Percentiles rank a stretch among this genome's conserved stretches.
These are phyloP conservation scores for Nemapogon koenigi DNA, from an alignment of 2,888 invertebrate genomes.

Conservation along the genomic window DNA sequence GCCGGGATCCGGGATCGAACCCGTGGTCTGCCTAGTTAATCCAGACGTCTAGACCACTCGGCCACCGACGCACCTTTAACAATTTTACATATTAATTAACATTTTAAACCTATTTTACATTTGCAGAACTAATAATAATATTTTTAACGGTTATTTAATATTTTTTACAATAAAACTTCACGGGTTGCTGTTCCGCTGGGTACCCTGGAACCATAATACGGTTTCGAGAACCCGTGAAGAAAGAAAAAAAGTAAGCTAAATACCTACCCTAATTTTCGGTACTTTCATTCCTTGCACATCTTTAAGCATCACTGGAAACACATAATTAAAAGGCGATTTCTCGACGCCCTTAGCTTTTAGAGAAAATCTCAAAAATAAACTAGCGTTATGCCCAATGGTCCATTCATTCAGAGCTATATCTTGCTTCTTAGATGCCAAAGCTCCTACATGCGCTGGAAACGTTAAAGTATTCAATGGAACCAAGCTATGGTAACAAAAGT, in stretches of 20 bases:
- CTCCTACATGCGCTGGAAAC: constrained; percentile 24
- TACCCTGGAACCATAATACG: no score
- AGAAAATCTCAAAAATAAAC: constrained; percentile 49
- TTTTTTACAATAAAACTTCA: no score
- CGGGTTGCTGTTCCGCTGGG: no score
- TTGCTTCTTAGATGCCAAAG: constrained; percentile 33
- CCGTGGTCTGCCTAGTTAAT: no score
- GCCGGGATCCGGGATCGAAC: no score
- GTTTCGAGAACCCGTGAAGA: no score
- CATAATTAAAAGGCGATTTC: constrained; percentile 69
- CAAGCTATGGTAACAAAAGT: constrained; percentile 66
- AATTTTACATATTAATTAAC: no score
- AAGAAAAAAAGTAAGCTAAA: not conserved
- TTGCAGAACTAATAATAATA: no score
- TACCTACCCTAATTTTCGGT: constrained; percentile 64
- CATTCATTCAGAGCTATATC: constrained; percentile 27
- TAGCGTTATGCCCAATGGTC: constrained; percentile 26
- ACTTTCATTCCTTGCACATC: constrained; percentile 49
- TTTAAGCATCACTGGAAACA: constrained; percentile 69
- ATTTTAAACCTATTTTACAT: no score
- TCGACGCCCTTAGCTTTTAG: constrained; percentile 47
- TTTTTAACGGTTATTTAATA: no score
- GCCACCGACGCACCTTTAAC: no score
- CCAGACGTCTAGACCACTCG: no score
- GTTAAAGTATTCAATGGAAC: constrained; percentile 31